These are phyloP conservation scores for Sprattus sprattus DNA, from an alignment of 2,113 vertebrate species.

Conservation along the genomic window DNA sequence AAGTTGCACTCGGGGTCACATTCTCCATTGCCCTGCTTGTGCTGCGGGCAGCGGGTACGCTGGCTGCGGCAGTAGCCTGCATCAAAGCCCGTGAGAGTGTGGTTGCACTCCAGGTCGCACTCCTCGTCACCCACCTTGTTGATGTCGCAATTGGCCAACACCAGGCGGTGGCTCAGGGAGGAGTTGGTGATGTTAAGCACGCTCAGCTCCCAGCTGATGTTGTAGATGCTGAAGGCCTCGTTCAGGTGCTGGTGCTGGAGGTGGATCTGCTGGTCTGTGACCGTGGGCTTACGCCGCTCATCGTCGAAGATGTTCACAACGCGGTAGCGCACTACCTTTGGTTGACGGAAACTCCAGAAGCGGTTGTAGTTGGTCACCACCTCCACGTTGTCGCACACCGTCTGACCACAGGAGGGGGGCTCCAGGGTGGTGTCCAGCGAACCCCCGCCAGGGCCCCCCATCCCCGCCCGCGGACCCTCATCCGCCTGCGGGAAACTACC, in stretches of 20 bases:
- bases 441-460: conserved; percentile 67
- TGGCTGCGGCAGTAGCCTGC: conserved; percentile 85
- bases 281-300: conserved; percentile 76
- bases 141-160: conserved; percentile 95
- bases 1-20: conserved; percentile 96
- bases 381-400: conserved; percentile 86
- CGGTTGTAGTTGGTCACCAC: conserved; percentile 91
- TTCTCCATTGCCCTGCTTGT: conserved; percentile 85
- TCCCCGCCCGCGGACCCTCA: conserved; percentile 64
- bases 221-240: conserved; percentile 87
- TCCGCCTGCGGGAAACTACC: conserved; percentile 81
- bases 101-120: conserved; percentile 94
- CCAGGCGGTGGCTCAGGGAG: conserved; percentile 84
- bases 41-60: conserved; percentile 69
- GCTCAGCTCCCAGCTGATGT: conserved; percentile 95
- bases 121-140: conserved; percentile 88
- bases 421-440: conserved; percentile 85
- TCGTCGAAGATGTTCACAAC: conserved; percentile 90
- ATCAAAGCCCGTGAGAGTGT: conserved; percentile 88
- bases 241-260: conserved; percentile 91
- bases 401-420: conserved; percentile 92
- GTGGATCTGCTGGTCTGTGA: conserved; percentile 88
- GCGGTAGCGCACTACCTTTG: conserved; percentile 88
- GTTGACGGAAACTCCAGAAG: conserved; percentile 81
- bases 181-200: conserved; percentile 88